Evolutionary conservation across 2,888 invertebrate genomes (phyloP), one percentile per base, ranked within the genome.

Genomic region (Rhopalosiphum nymphaeae): DNA sequence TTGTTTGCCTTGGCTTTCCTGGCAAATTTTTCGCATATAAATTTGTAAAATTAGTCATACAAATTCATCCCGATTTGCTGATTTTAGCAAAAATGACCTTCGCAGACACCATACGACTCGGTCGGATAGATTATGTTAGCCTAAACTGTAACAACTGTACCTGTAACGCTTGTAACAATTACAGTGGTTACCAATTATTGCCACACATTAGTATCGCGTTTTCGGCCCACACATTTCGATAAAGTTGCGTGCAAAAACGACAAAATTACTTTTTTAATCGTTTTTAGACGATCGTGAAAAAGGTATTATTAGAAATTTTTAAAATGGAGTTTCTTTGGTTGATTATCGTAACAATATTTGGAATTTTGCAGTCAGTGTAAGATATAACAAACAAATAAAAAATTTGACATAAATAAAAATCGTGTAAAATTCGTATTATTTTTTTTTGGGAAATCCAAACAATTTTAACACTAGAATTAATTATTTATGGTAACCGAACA

Each of bases 1-100:
- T 91, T 44, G 57, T 87, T 57, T 46, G 89, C 84, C 1, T 29
- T 26, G 25, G 89, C 78, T 36, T 56, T 61, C 0, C n/a, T 67
- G 10, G 49, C 49, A 49, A 94, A 92, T 44, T 89, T 89, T 4
- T 88, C 92, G 42, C 92, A 94, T 1, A 85, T 85, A 29, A 92
- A 94, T 36, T 89, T 44, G 42, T 94, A 94, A 29, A 94, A 92
- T 21, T 94, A 61, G 88, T 89, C 92, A 36, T 89, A 92, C n/a
- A 85, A 89, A 3, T n/a, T 5, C 44, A 56, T 84, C 16, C 57
- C 26, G 84, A 46, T n/a, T 88, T 56, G 78, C 89, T 61, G 57
- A 94, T 89, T 56, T 89, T 94, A 36, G 94, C 89, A 57, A 87
- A 36, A n/a, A 94, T 46, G 84, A 78, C 29, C 13, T 78, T 89